Conservation (phyloP, 2,797 vertebrate genomes). For the Prionace glauca region DNA sequence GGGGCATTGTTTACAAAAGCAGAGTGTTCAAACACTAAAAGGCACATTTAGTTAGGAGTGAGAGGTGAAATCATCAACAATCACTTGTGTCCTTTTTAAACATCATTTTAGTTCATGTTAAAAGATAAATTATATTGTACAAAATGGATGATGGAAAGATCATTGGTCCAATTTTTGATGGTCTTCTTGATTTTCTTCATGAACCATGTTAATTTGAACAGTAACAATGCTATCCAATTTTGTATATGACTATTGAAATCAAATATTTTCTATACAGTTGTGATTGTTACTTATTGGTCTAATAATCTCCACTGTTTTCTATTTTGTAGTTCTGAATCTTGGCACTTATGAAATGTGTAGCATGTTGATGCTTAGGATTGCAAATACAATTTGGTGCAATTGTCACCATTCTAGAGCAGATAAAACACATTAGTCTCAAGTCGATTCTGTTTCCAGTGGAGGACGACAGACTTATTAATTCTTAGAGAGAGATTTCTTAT, state of each 20-base stretch:
- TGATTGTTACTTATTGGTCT: background rate
- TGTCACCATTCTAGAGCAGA: background rate
- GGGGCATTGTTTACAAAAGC: background rate
- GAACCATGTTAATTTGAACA: background rate
- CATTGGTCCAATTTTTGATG: background rate
- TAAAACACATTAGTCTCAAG: background rate
- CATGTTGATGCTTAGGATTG: background rate
- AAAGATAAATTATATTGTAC: background rate
- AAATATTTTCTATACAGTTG: background rate
- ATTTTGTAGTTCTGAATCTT: background rate
- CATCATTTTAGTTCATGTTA: background rate
- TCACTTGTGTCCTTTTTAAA: background rate
- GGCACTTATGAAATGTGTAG: background rate
- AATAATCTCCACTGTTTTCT: background rate
- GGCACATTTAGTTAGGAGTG: background rate
- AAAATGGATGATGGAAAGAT: background rate
- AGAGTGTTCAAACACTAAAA: background rate
- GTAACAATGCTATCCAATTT: background rate
- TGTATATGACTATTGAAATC: background rate
- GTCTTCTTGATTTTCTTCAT: background rate
- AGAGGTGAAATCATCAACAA: background rate
- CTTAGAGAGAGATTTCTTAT: background rate
- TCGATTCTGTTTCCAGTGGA: background rate
- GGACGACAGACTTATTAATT: background rate
- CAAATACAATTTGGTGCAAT: constrained; percentile 26